phyloP scores from a whole-genome alignment of 2,113 vertebrate genomes.

The Phodopus roborovskii region DNA sequence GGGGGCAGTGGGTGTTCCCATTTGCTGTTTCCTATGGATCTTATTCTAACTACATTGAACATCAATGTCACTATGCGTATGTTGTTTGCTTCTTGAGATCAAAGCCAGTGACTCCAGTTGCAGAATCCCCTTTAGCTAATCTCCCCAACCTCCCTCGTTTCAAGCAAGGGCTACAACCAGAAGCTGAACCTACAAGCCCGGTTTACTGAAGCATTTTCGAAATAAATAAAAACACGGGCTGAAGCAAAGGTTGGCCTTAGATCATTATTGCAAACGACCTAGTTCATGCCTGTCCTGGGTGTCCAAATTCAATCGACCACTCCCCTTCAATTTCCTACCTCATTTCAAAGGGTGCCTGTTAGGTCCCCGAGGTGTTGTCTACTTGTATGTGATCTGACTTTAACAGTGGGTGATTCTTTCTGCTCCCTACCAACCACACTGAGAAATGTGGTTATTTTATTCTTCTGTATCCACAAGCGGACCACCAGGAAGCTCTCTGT shows the following conservation, averaged over 20 bases:
- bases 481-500: not conserved
- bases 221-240: not conserved
- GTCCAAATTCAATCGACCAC: not conserved
- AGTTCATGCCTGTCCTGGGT: not conserved
- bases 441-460: not conserved
- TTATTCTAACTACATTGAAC: conserved; percentile 46
- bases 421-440: not conserved
- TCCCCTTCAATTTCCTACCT: not conserved
- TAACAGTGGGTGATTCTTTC: not conserved
- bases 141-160: not conserved
- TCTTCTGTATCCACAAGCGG: rapidly evolving
- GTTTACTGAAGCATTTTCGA: conserved; percentile 27
- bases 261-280: conserved; percentile 27
- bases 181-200: not conserved
- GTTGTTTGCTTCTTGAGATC: not conserved
- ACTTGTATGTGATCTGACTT: not conserved
- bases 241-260: conserved; percentile 10
- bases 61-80: conserved; percentile 16
- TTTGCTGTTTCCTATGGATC: conserved; percentile 39
- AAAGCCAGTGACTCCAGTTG: not conserved
- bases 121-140: not conserved
- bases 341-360: not conserved
- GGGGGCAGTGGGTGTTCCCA: not conserved
- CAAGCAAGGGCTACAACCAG: not conserved
- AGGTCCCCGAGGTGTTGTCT: not conserved